phyloP scores from a whole-genome alignment of 1,140 invertebrate species.

The Melitaea cinxia region DNA sequence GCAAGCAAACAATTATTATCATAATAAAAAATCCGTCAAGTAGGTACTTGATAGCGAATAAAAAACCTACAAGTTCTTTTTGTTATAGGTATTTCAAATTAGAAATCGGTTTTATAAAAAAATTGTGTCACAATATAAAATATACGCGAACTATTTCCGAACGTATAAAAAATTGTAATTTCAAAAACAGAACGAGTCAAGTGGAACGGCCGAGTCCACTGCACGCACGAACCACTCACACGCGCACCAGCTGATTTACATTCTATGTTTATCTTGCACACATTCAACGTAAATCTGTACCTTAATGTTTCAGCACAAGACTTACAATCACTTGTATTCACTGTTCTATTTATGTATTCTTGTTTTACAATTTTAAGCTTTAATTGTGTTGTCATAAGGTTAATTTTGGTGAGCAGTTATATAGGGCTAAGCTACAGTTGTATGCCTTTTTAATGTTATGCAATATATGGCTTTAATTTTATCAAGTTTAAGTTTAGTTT shows the following conservation, averaged over 20 bases:
- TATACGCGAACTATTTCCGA: slow-evolving; percentile 27
- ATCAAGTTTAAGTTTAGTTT: background rate
- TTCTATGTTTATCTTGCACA: slow-evolving; percentile 38
- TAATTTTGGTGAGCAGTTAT: slow-evolving; percentile 4
- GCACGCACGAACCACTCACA: slow-evolving; percentile 49
- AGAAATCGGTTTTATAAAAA: slow-evolving; percentile 18
- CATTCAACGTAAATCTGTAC: slow-evolving; percentile 4
- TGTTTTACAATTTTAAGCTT: background rate
- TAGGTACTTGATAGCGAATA: background rate
- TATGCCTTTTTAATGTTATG: slow-evolving; percentile 2
- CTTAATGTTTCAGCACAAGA: background rate
- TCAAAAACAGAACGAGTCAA: slow-evolving; percentile 56
- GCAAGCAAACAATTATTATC: too few relatives aligned
- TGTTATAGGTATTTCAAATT: slow-evolving; percentile 8
- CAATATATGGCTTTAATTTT: slow-evolving; percentile 7
- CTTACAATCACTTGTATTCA: background rate
- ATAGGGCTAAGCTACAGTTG: background rate
- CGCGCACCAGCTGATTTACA: slow-evolving; percentile 50
- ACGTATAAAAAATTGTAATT: slow-evolving; percentile 44
- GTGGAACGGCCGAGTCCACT: slow-evolving; percentile 47
- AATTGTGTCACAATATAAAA: slow-evolving; percentile 29
- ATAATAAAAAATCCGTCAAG: too few relatives aligned
- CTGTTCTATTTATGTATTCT: background rate
- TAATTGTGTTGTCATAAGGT: background rate
- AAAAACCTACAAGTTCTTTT: slow-evolving; percentile 5